phyloP scores from a whole-genome alignment of 1,140 invertebrate genomes.

The Thalassaphorura encarpata region DNA sequence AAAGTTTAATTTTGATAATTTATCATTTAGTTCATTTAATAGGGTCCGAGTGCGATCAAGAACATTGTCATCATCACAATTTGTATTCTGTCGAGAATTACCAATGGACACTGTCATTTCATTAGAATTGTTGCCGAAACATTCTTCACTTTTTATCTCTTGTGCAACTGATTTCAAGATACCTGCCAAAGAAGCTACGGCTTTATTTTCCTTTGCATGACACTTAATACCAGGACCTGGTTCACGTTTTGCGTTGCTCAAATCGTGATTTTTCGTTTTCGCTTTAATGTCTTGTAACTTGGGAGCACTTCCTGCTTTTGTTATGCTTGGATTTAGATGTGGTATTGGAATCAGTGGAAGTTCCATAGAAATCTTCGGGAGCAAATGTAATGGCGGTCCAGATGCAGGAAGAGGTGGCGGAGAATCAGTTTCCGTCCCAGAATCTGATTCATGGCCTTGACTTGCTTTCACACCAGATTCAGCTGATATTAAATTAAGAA shows the following conservation, averaged over 20 bases:
- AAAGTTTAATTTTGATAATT: slow-evolving; percentile 26
- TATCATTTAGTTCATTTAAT: slow-evolving; percentile 29
- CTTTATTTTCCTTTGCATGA: neutral
- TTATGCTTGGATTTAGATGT: neutral
- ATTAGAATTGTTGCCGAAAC: neutral
- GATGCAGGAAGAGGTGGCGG: slow-evolving; percentile 28
- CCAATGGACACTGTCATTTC: neutral
- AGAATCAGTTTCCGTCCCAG: slow-evolving; percentile 19
- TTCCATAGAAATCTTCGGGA: slow-evolving; percentile 17
- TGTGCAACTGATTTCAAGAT: neutral
- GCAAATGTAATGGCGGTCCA: slow-evolving; percentile 24
- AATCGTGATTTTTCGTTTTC: neutral
- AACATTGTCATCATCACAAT: slow-evolving; percentile 7
- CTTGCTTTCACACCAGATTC: too few species aligned
- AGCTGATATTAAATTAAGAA: slow-evolving; percentile 18
- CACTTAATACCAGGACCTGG: neutral
- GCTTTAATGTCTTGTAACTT: neutral
- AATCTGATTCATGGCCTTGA: slow-evolving; percentile 7
- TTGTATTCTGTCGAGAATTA: neutral
- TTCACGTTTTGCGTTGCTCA: neutral
- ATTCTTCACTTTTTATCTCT: neutral
- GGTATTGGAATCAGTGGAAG: slow-evolving; percentile 23
- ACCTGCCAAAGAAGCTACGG: neutral
- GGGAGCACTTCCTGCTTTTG: neutral
- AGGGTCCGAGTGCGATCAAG: slow-evolving; percentile 24